Base-by-base conservation (phyloP, 1,140 invertebrate genomes). In the Mylabris phalerata region DNA sequence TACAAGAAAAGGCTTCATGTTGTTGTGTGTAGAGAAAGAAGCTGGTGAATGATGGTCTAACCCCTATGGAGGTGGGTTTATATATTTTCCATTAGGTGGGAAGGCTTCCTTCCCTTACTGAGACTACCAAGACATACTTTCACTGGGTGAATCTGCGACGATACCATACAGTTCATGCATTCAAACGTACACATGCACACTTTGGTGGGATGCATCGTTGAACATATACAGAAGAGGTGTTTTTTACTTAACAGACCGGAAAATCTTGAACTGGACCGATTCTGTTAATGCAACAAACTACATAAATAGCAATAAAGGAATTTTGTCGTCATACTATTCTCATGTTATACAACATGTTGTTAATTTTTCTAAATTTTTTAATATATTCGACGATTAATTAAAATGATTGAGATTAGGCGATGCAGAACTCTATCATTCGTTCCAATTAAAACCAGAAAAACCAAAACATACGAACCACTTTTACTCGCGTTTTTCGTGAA, bases 1-100 rank as follows among this genome's bases (percentile, higher is more conserved):
- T 66, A 69, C 67, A 61, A 69, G 45, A 64, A 69, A 64, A 48
- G 65, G 65, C 55, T 63, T 67, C 67, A 69, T 69, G 63, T 67
- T 32, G 32, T 32, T 62, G 42, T 48, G 49, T 57, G 55, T 58
- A 60, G 50, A 60, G 58, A 50, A 59, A 59, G 48, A 55, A 66
- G 50, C 55, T 49, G 59, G 64, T 65, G 57, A 61, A 50, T 69
- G 65, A 67, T 67, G 62, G 27, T 32, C 57, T 63, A 63, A 60
- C 66, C 66, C 65, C 62, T 44, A 13, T n/a, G 55, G 57, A 67
- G 64, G 62, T 62, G 63, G 60, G 55, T 64, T 61, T 69, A 62
- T 69, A 69, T 69, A 69, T 50, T 48, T 19, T 19, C 19, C 42
- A 26, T 59, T 25, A 40, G 44, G 44, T 64, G 65, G 65, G 62